Conservation (phyloP, 2,113 vertebrate genomes). For the Hydropotes inermis region DNA sequence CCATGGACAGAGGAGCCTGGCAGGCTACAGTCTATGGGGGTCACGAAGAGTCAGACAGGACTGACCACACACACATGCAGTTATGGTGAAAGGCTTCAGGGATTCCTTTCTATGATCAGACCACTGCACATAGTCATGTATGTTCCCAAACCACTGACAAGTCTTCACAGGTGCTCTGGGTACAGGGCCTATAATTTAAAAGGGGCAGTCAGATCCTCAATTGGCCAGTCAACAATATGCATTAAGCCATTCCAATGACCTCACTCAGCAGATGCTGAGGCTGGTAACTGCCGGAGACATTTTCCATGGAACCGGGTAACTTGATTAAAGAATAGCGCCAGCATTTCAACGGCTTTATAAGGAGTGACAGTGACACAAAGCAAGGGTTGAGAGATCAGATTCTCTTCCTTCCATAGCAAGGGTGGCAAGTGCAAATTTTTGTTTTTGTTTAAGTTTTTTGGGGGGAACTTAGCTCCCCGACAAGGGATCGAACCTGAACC, state of each 20-base stretch:
- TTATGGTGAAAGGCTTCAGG: not conserved
- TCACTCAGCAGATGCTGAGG: not conserved
- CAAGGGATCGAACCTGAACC: not conserved
- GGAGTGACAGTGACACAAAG: no score
- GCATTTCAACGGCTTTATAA: not conserved
- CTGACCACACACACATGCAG: not conserved
- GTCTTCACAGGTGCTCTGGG: no score
- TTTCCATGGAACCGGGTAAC: not conserved
- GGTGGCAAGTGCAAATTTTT: not conserved
- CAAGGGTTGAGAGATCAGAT: not conserved
- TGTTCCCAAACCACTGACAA: not conserved
- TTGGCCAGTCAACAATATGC: rapidly evolving
- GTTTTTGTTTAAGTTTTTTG: not conserved
- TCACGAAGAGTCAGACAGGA: not conserved
- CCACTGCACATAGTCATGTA: not conserved
- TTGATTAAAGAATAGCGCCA: not conserved
- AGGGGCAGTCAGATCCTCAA: no score
- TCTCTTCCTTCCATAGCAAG: not conserved
- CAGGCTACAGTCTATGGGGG: not conserved
- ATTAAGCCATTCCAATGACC: not conserved
- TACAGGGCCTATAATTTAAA: not conserved
- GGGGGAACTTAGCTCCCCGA: not conserved
- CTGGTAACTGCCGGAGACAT: not conserved
- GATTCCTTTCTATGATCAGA: not conserved
- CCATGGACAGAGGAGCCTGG: not conserved